Base-by-base conservation (phyloP, 2,797 vertebrate species). In the Chrysocyon brachyurus region DNA sequence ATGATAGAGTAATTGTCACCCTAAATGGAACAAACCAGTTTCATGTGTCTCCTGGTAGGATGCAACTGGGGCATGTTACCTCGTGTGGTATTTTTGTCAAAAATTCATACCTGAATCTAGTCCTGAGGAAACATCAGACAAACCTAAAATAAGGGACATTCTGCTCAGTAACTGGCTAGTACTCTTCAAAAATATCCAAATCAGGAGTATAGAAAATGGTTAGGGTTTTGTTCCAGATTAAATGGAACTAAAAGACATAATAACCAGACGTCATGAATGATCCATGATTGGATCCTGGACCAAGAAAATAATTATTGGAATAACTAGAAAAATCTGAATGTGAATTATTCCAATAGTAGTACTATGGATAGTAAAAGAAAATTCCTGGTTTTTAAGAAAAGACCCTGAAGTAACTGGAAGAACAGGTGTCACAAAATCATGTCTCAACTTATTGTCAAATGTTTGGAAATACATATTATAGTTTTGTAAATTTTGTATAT, bases 401-500 rank as follows among this genome's bases (percentile, higher is more conserved):
- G 4, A 63, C 22, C 26, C 22, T 12, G 2, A 94, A 40, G 36
- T 70, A 28, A 9, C 40, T 86, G 81, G 12, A 66, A n/a, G 28
- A 40, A 89, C 87, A 94, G 10, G 1, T 59, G 10, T 72, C 22
- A 46, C 28, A n/a, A 94, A 90, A 46, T 83, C 8, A 61, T 26
- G 15, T 64, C n/a, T 73, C 17, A 82, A 81, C 40, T 73, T 96
- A 85, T 87, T 91, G n/a, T 90, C 36, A 94, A 70, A 70, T 83
- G 40, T 61, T 82, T 22, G 36, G 59, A 15, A 5, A 59, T 84
- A 94, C 40, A 36, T 46, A 75, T 4, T 14, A 68, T 56, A 21
- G 11, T 72, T 90, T 88, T 72, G 26, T 28, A 36, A 82, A 64
- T 46, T 94, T 91, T 89, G 54, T 57, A 33, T 68, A 40, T 63